Conservation (phyloP, 2,113 vertebrate genomes). For the Apaloderma vittatum region DNA sequence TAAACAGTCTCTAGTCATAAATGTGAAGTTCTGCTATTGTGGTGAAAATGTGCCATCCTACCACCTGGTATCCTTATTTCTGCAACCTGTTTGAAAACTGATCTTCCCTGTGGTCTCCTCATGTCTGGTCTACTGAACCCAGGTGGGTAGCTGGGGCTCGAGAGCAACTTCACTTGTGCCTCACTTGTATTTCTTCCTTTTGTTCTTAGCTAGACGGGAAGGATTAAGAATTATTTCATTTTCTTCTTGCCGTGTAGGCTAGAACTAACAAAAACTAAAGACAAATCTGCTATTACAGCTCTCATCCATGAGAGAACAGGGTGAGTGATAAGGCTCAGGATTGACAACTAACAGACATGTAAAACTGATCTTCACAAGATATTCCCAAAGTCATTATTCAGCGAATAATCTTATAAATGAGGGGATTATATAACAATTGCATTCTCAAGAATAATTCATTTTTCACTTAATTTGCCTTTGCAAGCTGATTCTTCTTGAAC, state of each 20-base stretch:
- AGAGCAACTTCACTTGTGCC: fast-evolving
- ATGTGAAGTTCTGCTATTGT: not conserved
- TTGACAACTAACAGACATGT: not conserved
- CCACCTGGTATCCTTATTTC: not conserved
- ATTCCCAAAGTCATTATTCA: slow-evolving; percentile 19
- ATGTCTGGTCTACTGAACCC: not conserved
- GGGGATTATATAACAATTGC: not conserved
- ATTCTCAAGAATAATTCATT: not conserved
- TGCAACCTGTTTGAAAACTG: not conserved
- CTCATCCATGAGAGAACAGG: not conserved
- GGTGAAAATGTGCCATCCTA: not conserved
- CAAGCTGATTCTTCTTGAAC: slow-evolving; percentile 8
- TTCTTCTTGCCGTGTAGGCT: not conserved
- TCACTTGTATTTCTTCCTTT: not conserved
- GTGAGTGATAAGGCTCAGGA: not conserved
- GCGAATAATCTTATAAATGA: slow-evolving; percentile 29
- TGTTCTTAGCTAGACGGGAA: not conserved
- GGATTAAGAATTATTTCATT: not conserved
- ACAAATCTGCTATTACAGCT: not conserved
- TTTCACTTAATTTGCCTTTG: slow-evolving; percentile 29
- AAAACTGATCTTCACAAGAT: slow-evolving; percentile 6
- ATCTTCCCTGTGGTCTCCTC: not conserved
- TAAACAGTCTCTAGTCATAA: not conserved
- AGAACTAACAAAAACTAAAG: not conserved
- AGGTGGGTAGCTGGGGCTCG: not conserved